These are phyloP conservation scores for Latrodectus elegans DNA, from an alignment of 2,888 invertebrate species.

Conservation along the genomic window DNA sequence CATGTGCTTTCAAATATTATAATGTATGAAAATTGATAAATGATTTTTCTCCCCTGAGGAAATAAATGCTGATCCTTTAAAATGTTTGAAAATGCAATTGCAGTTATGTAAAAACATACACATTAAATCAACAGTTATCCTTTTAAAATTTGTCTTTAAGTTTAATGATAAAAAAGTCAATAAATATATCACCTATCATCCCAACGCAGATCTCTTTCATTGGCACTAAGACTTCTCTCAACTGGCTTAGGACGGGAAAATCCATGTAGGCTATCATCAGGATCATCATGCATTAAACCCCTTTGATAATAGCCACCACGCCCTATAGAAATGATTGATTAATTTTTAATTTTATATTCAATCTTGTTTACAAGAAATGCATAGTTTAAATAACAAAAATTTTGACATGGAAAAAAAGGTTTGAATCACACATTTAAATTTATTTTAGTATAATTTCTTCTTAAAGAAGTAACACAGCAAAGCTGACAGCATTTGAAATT, in stretches of 20 bases:
- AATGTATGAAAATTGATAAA: too few relatives aligned
- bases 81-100: too few relatives aligned
- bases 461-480: too few relatives aligned
- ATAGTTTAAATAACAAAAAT: background rate
- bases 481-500: too few relatives aligned
- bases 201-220: slow-evolving; percentile 74
- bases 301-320: slow-evolving; percentile 74
- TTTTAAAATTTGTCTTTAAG: too few relatives aligned
- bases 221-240: slow-evolving; percentile 70
- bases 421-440: background rate
- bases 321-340: slow-evolving; percentile 59
- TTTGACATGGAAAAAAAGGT: background rate
- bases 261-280: slow-evolving; percentile 71
- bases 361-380: background rate
- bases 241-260: slow-evolving; percentile 70
- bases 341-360: background rate
- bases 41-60: too few relatives aligned
- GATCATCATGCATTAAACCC: slow-evolving; percentile 73
- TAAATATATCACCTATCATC: slow-evolving; percentile 73
- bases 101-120: too few relatives aligned
- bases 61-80: too few relatives aligned
- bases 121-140: too few relatives aligned
- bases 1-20: too few relatives aligned
- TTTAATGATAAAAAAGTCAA: too few relatives aligned
- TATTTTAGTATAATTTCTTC: background rate